A percentile compares a stretch with the other conserved stretches of the same genome.
Evolutionary conservation across 2,888 invertebrate species (phyloP).

Genomic region (Pammene aurita): DNA sequence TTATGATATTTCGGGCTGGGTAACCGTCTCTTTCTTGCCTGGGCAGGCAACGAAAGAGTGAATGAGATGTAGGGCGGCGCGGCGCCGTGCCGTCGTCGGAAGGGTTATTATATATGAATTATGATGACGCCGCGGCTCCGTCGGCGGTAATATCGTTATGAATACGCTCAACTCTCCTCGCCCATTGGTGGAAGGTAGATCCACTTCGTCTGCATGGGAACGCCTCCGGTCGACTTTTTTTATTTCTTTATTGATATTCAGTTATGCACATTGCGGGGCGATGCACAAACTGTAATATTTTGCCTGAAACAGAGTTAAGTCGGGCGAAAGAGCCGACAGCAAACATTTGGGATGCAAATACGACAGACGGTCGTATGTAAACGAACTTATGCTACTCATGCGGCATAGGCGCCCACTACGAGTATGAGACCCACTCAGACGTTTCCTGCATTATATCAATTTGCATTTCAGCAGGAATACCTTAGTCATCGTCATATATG

Average conservation of each 20-base stretch:
- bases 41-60: conserved; percentile 54
- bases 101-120: conserved; percentile 84
- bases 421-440: conserved; percentile 83
- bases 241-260: conserved; percentile 82
- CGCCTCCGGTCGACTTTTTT: conserved; percentile 80
- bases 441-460: conserved; percentile 83
- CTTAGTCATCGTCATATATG: neutral
- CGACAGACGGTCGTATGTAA: conserved; percentile 80
- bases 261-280: conserved; percentile 80
- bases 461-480: conserved; percentile 77
- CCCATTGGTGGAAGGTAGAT: conserved; percentile 80
- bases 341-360: conserved; percentile 83
- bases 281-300: conserved; percentile 83
- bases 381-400: conserved; percentile 82
- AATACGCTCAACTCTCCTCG: conserved; percentile 79
- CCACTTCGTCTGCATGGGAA: conserved; percentile 78
- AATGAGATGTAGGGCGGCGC: conserved; percentile 74
- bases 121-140: conserved; percentile 81
- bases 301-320: conserved; percentile 75
- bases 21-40: conserved; percentile 70
- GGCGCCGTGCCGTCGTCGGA: conserved; percentile 71
- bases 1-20: conserved; percentile 75
- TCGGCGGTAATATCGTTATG: conserved; percentile 83
- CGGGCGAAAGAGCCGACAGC: conserved; percentile 71
- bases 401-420: conserved; percentile 78